A percentile compares a stretch with the other conserved stretches of the same genome.
Conservation (phyloP, 2,797 vertebrate genomes). For the Manis crassicaudata region DNA sequence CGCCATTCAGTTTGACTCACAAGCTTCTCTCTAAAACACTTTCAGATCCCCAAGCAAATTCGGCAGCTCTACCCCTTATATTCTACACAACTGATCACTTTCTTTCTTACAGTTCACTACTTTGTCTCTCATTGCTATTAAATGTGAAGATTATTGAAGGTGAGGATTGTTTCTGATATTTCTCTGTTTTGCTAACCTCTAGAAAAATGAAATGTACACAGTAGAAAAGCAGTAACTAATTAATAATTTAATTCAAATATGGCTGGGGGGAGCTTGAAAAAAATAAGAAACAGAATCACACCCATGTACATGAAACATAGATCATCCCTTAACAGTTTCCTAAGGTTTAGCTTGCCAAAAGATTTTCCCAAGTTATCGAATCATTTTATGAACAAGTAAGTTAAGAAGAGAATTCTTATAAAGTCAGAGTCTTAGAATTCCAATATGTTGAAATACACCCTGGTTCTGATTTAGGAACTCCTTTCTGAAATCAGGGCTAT, state of each 20-base stretch:
- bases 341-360: background rate
- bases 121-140: background rate
- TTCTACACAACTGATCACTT: background rate
- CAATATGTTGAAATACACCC: background rate
- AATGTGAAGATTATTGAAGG: background rate
- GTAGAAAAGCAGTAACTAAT: background rate
- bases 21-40: background rate
- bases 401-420: background rate
- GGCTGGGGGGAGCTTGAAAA: background rate
- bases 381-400: background rate
- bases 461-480: background rate
- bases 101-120: background rate
- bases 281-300: constrained; percentile 2
- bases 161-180: background rate
- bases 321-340: background rate
- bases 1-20: background rate
- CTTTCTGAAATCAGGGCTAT: background rate
- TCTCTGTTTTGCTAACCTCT: background rate
- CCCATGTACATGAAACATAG: background rate
- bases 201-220: background rate
- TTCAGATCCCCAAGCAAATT: background rate
- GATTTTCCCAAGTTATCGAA: background rate
- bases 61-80: background rate
- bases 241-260: constrained; percentile 25
- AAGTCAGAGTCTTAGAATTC: background rate